Conservation (phyloP, 1,140 invertebrate genomes). For the Plutomurus gul region DNA sequence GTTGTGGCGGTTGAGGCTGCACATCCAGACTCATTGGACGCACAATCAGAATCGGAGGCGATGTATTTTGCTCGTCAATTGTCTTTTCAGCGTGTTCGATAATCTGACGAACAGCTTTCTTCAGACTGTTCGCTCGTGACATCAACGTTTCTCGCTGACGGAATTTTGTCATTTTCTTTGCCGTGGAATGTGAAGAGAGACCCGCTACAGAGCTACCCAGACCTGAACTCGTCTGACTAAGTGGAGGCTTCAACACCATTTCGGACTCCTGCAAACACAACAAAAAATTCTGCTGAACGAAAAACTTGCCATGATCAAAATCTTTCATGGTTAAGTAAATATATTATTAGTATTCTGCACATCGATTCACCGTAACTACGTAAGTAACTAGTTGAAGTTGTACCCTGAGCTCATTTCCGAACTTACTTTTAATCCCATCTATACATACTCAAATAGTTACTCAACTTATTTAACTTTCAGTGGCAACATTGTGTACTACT, state of each 20-base stretch:
- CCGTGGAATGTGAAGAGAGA: neutral
- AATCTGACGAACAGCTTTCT: constrained; percentile 80
- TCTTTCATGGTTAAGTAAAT: no score
- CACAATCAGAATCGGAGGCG: constrained; percentile 44
- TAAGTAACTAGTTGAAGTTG: no score
- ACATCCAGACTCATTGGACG: constrained; percentile 46
- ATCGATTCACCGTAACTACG: no score
- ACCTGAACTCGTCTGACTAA: neutral
- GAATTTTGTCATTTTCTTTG: constrained; percentile 44
- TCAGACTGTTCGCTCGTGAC: constrained; percentile 77
- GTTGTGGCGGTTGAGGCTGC: neutral
- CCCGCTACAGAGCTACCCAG: neutral
- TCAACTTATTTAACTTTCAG: no score
- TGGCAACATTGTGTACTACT: no score
- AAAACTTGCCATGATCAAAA: no score
- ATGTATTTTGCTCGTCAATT: constrained; percentile 62
- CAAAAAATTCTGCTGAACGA: neutral
- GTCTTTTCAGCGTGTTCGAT: constrained; percentile 78
- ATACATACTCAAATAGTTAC: no score
- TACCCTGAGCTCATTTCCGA: no score
- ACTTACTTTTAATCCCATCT: no score
- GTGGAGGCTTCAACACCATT: neutral
- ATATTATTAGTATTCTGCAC: no score
- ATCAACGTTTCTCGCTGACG: constrained; percentile 62
- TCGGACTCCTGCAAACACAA: neutral